Evolutionary conservation across 2,113 vertebrate species (phyloP), one percentile per base, ranked within the genome.

Genomic region (Coptodon bakossiorum): DNA sequence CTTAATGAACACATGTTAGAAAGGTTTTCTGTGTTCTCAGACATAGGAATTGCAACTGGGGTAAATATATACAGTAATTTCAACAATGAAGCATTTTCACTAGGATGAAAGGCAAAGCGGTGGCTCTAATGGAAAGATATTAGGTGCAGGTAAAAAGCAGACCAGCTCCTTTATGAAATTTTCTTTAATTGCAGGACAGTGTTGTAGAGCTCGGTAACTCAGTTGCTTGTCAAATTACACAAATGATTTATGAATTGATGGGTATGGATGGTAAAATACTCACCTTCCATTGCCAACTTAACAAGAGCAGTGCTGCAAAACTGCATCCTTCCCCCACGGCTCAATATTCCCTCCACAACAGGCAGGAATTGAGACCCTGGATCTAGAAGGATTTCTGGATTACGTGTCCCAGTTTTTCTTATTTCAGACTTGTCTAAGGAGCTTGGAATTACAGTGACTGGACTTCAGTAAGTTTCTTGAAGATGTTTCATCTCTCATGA

Each of bases 1-100:
- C 45, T 83, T 81, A 91, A 90, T 87, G 57, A 59, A 81, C 19
- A 48, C 53, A 83, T 68, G 52, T 83, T 86, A 89, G 86, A 91
- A 88, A 89, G 31, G 73, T 85, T 56, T 63, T 93, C 87, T 81
- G 43, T 40, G 34, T 57, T 45, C 14, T 76, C 34, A 71, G 56
- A 81, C 43, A 40, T 1, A 59, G 48, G 1, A 57, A 61, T 38
- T 31, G 34, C 2, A 8, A 68, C 5, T 34, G 34, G 27, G 16
- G 17, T 53, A 54, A 54, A 24, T 24, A 19, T 38, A 78, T 31
- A 52, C 27, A 31, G 10, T n/a, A 63, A 54, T 68, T 82, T 19
- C n/a, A 76, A 54, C 6, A 63, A 38, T 80, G 40, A 27, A 82
- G 53, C 3, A 34, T 8, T 50, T 61, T 22, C 16, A 38, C 31